phyloP scores from a whole-genome alignment of 64 coral and sea anemone genomes.

The Astreopora myriophthalma region DNA sequence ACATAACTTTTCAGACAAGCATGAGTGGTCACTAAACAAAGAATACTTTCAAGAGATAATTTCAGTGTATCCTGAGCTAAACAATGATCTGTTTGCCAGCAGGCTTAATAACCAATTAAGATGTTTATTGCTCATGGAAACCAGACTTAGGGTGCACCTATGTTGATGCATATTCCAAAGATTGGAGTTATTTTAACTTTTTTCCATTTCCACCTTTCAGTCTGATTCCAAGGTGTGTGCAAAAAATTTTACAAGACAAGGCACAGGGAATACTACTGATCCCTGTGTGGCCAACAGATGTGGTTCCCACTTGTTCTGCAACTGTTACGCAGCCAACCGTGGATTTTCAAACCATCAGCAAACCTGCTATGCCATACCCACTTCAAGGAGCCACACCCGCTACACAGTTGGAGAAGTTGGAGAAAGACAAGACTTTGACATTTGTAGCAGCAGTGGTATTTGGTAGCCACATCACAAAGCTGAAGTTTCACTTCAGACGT shows the following conservation, averaged over 20 bases:
- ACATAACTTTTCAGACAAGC: slow-evolving; percentile 47
- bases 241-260: no score
- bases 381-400: no score
- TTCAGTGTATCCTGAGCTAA: background rate
- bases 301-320: slow-evolving; percentile 62
- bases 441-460: background rate
- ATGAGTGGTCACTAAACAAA: slow-evolving; percentile 16
- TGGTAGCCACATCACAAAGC: slow-evolving; percentile 22
- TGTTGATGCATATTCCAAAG: slow-evolving; percentile 57
- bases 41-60: background rate
- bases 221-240: no score
- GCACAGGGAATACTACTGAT: no score
- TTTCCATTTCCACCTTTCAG: slow-evolving; percentile 67
- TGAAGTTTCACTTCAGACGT: slow-evolving; percentile 25
- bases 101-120: slow-evolving; percentile 35
- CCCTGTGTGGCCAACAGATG: background rate
- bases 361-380: slow-evolving; percentile 34
- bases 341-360: slow-evolving; percentile 36
- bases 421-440: background rate
- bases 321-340: slow-evolving; percentile 64
- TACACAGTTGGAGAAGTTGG: no score
- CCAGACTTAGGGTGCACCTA: slow-evolving; percentile 48
- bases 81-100: background rate
- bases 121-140: slow-evolving; percentile 53
- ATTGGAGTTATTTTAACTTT: background rate